Percentiles rank a stretch among this genome's conserved stretches.
Evolutionary conservation across 1,140 invertebrate species (phyloP).

Genomic region (Drosophila punjabiensis): DNA sequence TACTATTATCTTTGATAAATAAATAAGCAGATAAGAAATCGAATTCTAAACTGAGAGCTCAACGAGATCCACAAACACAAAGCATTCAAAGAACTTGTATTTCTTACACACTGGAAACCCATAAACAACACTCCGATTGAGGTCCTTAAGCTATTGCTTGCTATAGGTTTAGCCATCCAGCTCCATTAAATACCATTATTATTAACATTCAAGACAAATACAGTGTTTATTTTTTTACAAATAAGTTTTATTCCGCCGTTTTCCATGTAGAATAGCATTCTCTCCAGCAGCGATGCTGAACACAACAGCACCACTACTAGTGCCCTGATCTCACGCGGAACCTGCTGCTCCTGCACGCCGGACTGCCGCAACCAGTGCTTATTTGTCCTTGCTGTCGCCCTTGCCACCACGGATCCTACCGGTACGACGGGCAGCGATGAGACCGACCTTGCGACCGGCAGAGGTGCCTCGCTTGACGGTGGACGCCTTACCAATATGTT

Average conservation of each 20-base stretch:
- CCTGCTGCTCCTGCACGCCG: constrained; percentile 41
- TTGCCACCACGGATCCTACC: constrained; percentile 99
- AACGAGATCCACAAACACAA: neutral
- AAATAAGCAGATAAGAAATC: no score
- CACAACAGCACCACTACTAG: constrained; percentile 26
- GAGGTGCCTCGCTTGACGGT: constrained; percentile 99
- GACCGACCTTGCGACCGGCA: constrained; percentile 99
- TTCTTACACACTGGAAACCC: neutral
- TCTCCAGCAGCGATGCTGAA: constrained; percentile 50
- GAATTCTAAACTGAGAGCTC: no score
- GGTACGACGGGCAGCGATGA: constrained; percentile 99
- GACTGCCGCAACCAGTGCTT: constrained; percentile 46
- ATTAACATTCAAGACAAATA: constrained; percentile 9
- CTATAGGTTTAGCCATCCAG: neutral
- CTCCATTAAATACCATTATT: neutral
- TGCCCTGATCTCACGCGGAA: constrained; percentile 64
- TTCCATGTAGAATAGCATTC: constrained; percentile 66
- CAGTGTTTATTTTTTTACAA: constrained; percentile 65
- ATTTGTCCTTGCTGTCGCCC: constrained; percentile 92
- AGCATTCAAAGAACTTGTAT: neutral
- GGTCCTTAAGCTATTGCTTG: neutral
- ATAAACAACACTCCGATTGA: no score
- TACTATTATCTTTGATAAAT: no score
- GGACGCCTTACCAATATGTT: constrained; percentile 99
- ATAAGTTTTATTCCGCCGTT: constrained; percentile 80